Percentiles rank a stretch among this genome's conserved stretches.
These are phyloP conservation scores for Diploptera punctata DNA, from an alignment of 2,888 invertebrate genomes.

Conservation along the genomic window DNA sequence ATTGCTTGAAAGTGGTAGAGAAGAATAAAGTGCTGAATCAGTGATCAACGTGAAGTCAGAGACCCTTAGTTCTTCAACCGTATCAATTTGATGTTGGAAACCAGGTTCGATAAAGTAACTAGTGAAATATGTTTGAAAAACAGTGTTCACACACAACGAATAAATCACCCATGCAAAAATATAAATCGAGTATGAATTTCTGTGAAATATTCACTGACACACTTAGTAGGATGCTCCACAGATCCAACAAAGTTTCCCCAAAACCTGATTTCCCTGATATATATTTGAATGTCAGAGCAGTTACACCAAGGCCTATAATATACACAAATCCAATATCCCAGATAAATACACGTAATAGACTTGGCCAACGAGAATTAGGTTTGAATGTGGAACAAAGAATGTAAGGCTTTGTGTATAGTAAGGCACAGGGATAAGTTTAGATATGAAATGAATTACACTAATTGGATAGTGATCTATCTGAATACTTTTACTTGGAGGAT, in stretches of 20 bases:
- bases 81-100: neutral
- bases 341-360: neutral
- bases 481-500: no score
- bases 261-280: neutral
- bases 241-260: neutral
- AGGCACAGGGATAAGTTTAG: neutral
- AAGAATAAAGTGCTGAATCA: no score
- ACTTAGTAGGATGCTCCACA: neutral
- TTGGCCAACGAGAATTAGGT: neutral
- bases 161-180: neutral
- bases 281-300: neutral
- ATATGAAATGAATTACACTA: no score
- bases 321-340: neutral
- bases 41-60: no score
- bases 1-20: no score
- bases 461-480: no score
- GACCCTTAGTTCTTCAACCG: neutral
- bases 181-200: neutral
- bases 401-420: neutral
- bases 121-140: neutral
- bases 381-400: neutral
- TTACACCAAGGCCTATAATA: neutral
- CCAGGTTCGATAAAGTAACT: neutral
- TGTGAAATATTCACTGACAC: neutral
- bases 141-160: neutral